Base-by-base conservation (phyloP, 2,797 vertebrate species). In the Paramormyrops hopkinsi region DNA sequence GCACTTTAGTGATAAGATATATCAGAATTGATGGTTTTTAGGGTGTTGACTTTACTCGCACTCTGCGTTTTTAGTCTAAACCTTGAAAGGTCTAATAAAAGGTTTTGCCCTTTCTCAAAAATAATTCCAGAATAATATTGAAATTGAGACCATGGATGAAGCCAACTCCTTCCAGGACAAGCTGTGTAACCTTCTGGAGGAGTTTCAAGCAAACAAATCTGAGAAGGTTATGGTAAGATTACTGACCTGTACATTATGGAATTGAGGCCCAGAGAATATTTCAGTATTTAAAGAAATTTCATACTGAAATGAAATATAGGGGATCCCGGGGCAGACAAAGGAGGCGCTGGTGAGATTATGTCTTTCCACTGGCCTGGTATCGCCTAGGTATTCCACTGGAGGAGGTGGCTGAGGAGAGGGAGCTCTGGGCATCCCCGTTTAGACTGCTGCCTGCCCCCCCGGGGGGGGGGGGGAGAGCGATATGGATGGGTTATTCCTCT, bases 131-230 rank as follows among this genome's bases (percentile, higher is more conserved):
- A 94, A 93, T 89, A 93, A 93, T 73, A 91, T 96, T 90, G 93
- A 96, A 92, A 96, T 97, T 65, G 94, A 96, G 29, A 96, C 94
- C 90, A 91, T 91, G 89, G 95, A 96, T 90, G 95, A 97, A 29
- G 96, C 96, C 1, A 92, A 94, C 29, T 96, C 95, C 90, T 92
- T 97, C 12, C 96, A 96, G 91, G 93, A 92, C 86, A 96, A 94
- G 93, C 94, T 97, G 46, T 95, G 93, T 79, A 56, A 88, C 12
- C 93, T 97, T 90, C 91, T 97, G 87, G 94, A 94, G 91, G 96
- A 97, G 90, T 97, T 96, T 91, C 95, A 96, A 89, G 91, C 90
- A 12, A 95, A 92, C 89, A 96, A 96, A 93, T 73, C 86, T 0
- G 93, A 93, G 88, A 93, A 90, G 53, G 3, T 48, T 62, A 73